Percentiles rank a stretch among this genome's conserved stretches.
These are phyloP conservation scores for Gadus macrocephalus DNA, from an alignment of 2,113 vertebrate genomes.

Conservation along the genomic window DNA sequence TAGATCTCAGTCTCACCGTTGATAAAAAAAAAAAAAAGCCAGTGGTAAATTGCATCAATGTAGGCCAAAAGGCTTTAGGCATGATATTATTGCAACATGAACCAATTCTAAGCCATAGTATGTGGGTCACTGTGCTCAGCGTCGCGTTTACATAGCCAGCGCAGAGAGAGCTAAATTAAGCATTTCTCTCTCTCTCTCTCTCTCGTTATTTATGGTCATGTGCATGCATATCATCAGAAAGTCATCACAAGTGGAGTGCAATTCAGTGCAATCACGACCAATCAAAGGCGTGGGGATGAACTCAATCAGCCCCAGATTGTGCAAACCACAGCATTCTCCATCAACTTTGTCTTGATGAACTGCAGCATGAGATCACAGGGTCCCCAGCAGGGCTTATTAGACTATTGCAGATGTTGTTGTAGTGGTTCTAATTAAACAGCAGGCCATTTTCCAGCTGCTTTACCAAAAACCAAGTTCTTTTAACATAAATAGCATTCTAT, in stretches of 20 bases:
- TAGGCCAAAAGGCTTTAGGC: too few species aligned
- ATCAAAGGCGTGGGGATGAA: background rate
- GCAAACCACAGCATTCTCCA: constrained; percentile 13
- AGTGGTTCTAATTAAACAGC: constrained; percentile 47
- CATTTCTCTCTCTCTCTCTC: too few species aligned
- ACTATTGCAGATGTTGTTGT: constrained; percentile 31
- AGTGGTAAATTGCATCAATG: too few species aligned
- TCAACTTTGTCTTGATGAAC: constrained; percentile 38
- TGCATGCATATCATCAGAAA: background rate
- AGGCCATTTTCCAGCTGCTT: constrained; percentile 48
- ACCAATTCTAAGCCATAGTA: too few species aligned
- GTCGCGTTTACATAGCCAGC: too few species aligned
- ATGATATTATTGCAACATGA: too few species aligned
- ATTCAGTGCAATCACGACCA: constrained; percentile 58
- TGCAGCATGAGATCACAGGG: constrained; percentile 31
- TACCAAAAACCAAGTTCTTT: background rate
- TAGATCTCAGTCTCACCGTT: too few species aligned
- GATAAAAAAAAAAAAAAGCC: too few species aligned
- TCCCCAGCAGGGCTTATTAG: constrained; percentile 45
- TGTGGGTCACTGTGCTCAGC: too few species aligned
- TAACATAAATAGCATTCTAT: too few species aligned
- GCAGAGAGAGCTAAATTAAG: too few species aligned
- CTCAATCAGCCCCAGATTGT: constrained; percentile 43
- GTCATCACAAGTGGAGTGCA: background rate
- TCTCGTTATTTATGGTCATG: background rate